A percentile compares a stretch with the other conserved stretches of the same genome.
Evolutionary conservation across 2,888 invertebrate species (phyloP).

Genomic region (Fissipunctia ypsillon): DNA sequence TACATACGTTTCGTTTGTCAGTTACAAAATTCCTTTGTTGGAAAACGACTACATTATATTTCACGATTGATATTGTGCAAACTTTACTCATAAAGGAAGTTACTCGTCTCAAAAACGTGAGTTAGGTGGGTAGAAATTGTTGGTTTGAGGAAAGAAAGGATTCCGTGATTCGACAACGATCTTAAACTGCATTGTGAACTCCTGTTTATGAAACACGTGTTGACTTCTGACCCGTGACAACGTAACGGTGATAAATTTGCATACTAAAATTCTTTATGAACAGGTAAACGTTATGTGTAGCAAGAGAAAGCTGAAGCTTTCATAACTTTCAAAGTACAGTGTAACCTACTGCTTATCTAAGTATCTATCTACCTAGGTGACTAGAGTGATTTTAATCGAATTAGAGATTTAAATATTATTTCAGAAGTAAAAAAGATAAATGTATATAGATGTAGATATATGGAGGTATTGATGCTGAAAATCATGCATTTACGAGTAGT

Average conservation of each 20-base stretch:
- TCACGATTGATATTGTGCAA: constrained; percentile 72
- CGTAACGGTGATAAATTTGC: constrained; percentile 66
- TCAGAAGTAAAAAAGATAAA: neutral
- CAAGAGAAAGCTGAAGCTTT: constrained; percentile 47
- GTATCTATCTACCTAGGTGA: neutral
- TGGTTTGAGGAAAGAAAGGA: constrained; percentile 74
- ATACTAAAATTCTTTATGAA: constrained; percentile 61
- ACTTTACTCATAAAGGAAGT: constrained; percentile 58
- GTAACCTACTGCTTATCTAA: neutral
- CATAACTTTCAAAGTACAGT: constrained; percentile 11
- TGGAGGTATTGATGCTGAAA: neutral
- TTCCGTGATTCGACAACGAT: constrained; percentile 79
- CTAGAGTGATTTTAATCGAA: neutral
- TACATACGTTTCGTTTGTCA: constrained; percentile 38
- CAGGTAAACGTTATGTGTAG: constrained; percentile 32
- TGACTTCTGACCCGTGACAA: constrained; percentile 71
- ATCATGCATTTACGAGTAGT: neutral
- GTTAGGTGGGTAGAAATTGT: constrained; percentile 67
- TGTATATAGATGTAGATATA: neutral
- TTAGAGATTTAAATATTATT: neutral
- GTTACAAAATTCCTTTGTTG: constrained; percentile 71
- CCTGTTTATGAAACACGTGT: constrained; percentile 69
- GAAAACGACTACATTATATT: constrained; percentile 69
- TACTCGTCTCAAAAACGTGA: constrained; percentile 69
- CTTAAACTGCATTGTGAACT: constrained; percentile 66